Evolutionary conservation across 2,888 invertebrate genomes (phyloP).

Genomic region (Coenonympha arcania): DNA sequence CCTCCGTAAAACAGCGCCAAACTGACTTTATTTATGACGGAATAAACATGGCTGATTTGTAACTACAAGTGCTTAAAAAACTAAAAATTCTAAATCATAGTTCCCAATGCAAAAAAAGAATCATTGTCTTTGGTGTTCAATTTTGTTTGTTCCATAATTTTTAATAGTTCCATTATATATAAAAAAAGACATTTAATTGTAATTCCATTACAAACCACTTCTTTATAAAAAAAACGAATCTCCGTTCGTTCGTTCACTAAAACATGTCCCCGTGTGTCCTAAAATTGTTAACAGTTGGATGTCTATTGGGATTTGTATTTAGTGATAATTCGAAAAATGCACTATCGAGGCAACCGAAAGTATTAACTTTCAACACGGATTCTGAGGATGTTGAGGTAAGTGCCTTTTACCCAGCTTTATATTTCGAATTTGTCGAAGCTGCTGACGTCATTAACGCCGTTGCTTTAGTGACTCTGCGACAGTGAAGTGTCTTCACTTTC

Average conservation of each 20-base stretch:
- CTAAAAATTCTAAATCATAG: too few species aligned
- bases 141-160: too few species aligned
- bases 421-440: too few species aligned
- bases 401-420: too few species aligned
- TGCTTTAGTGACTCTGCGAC: too few species aligned
- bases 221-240: not conserved
- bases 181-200: too few species aligned
- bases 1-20: conserved; percentile 46
- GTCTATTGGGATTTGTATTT: conserved; percentile 29
- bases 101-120: too few species aligned
- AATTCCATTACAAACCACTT: not conserved
- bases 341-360: conserved; percentile 48
- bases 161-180: too few species aligned
- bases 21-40: conserved; percentile 33
- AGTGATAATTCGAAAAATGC: conserved; percentile 33
- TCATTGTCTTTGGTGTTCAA: too few species aligned
- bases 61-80: not conserved
- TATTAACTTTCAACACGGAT: conserved; percentile 73
- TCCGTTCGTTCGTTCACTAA: not conserved
- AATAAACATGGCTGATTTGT: conserved; percentile 10
- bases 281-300: not conserved
- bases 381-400: conserved; percentile 74
- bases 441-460: too few species aligned
- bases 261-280: not conserved
- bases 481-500: too few species aligned